A percentile compares a stretch with the other conserved stretches of the same genome.
Evolutionary conservation across 2,797 vertebrate species (phyloP).

Genomic region (Silurus aristotelis): DNA sequence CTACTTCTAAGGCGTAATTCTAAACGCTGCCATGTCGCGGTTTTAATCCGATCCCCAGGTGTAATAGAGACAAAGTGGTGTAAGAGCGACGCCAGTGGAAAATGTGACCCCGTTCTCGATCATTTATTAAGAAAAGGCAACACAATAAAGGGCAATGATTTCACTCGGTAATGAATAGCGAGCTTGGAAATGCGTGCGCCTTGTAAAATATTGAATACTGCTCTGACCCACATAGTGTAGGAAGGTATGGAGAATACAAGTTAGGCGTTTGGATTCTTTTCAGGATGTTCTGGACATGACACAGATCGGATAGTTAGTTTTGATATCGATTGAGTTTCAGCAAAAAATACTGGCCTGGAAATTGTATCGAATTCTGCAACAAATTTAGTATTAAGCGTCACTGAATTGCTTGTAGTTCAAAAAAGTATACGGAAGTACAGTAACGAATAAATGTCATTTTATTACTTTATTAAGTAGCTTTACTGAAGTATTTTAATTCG

Average conservation of each 20-base stretch:
- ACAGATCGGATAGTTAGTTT: neutral
- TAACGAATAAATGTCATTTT: neutral
- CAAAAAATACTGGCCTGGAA: neutral
- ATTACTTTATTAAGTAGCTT: no score
- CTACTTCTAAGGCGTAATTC: neutral
- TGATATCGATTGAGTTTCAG: neutral
- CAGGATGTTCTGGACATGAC: neutral
- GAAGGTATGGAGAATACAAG: neutral
- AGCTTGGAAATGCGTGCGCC: neutral
- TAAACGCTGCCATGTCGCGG: neutral
- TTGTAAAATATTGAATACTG: neutral
- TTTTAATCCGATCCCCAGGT: slow-evolving; percentile 13
- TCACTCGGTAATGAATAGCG: neutral
- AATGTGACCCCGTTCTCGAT: neutral
- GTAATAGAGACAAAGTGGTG: slow-evolving; percentile 18
- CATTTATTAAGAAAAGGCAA: neutral
- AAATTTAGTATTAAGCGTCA: neutral
- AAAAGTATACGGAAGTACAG: no score
- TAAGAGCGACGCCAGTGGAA: slow-evolving; percentile 6
- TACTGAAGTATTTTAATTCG: no score
- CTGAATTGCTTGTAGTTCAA: neutral
- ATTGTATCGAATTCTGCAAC: neutral
- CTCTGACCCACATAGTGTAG: neutral
- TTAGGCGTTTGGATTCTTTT: neutral
- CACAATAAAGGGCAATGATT: slow-evolving; percentile 6